phyloP scores from a whole-genome alignment of 2,113 vertebrate species.

The Podarcis cretensis region DNA sequence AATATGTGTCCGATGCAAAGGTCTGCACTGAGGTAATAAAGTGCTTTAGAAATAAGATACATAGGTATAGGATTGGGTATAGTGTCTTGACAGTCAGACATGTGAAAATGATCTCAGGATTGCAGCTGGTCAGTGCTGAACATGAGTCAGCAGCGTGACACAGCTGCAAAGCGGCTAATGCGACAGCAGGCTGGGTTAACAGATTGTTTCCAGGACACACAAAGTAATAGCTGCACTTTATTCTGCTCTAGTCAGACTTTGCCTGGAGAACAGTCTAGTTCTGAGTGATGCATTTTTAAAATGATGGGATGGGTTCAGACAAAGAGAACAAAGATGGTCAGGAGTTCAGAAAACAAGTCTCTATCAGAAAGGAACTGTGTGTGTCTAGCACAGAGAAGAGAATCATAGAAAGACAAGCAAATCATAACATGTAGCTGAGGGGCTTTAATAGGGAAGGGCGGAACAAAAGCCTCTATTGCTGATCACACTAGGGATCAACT shows the following conservation, averaged over 20 bases:
- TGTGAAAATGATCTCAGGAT: not conserved
- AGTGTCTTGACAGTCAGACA: not conserved
- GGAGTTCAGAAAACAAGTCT: not conserved
- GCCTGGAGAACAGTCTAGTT: not conserved
- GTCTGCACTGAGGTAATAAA: not conserved
- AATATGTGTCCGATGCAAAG: too few species aligned
- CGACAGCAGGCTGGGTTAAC: too few species aligned
- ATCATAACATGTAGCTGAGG: not conserved
- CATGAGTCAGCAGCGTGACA: too few species aligned
- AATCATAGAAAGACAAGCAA: not conserved
- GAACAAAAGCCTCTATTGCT: not conserved
- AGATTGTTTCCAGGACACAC: too few species aligned
- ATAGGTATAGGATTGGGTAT: not conserved
- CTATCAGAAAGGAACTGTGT: not conserved
- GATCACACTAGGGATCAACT: not conserved
- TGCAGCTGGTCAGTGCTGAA: not conserved
- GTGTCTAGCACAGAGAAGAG: not conserved
- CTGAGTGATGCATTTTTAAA: not conserved
- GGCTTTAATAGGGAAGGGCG: not conserved
- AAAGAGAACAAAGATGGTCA: not conserved
- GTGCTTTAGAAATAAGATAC: not conserved
- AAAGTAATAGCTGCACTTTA: too few species aligned
- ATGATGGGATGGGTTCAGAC: not conserved
- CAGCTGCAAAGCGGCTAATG: too few species aligned
- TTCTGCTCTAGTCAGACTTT: too few species aligned